Percentiles rank a stretch among this genome's conserved stretches.
Conservation (phyloP, 2,888 invertebrate species). For the Stenolophus ochropezus region DNA sequence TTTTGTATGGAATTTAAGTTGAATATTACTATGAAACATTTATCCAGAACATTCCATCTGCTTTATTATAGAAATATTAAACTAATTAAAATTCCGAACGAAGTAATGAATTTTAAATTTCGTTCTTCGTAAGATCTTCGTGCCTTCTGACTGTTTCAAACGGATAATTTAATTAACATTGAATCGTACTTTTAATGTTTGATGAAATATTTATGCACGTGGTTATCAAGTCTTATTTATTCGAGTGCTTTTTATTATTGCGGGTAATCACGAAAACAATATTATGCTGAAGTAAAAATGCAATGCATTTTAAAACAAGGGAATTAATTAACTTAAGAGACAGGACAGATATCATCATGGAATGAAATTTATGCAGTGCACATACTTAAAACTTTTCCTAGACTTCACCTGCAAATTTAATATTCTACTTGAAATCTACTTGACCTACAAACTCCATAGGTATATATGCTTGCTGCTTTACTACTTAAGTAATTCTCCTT, state of each 20-base stretch:
- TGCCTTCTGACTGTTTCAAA: conserved; percentile 16
- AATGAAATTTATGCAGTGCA: conserved; percentile 12
- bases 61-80: conserved; percentile 11
- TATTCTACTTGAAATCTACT: conserved; percentile 5
- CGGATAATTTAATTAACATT: conserved; percentile 40
- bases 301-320: conserved; percentile 26
- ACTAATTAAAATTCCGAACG: conserved; percentile 29
- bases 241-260: conserved; percentile 23
- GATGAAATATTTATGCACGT: conserved; percentile 38
- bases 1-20: background rate
- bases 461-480: background rate
- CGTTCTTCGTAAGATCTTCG: conserved; percentile 11
- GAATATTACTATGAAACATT: conserved; percentile 23
- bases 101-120: conserved; percentile 34
- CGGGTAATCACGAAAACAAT: conserved; percentile 31
- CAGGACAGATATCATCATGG: background rate
- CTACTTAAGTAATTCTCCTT: background rate
- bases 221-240: conserved; percentile 37
- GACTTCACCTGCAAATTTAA: conserved; percentile 4
- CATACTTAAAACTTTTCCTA: conserved; percentile 9
- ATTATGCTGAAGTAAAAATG: conserved; percentile 17
- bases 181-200: conserved; percentile 29
- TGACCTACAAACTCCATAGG: background rate
- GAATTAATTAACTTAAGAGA: conserved; percentile 27
- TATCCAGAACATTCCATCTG: conserved; percentile 1